Percentiles rank a stretch among this genome's conserved stretches.
Evolutionary conservation across 2,113 vertebrate genomes (phyloP).

Genomic region (Nycticryphes semicollaris): DNA sequence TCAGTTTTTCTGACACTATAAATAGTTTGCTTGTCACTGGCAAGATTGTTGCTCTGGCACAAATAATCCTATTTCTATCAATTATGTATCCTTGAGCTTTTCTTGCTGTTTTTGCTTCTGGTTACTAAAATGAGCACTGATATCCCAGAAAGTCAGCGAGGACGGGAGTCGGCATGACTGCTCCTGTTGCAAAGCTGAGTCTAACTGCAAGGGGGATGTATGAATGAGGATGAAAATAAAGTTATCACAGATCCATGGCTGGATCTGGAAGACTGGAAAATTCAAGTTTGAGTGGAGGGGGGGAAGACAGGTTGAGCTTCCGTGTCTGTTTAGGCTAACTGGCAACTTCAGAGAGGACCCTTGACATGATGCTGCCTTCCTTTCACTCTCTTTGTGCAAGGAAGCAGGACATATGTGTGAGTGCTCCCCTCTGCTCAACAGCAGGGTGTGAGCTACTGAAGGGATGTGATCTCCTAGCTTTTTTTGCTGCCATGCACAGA

Average conservation of each 20-base stretch:
- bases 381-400: fast-evolving
- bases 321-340: fast-evolving
- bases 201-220: not conserved
- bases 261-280: not conserved
- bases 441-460: fast-evolving
- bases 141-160: too few relatives aligned
- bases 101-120: not conserved
- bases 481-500: not conserved
- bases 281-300: not conserved
- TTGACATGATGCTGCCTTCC: fast-evolving
- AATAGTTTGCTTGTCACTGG: not conserved
- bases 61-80: not conserved
- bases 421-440: not conserved
- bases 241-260: fast-evolving
- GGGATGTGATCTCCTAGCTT: fast-evolving
- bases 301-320: not conserved
- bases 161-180: fast-evolving
- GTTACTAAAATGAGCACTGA: not conserved
- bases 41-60: not conserved
- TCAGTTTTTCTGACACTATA: not conserved
- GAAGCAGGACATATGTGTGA: fast-evolving
- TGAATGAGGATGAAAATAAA: not conserved
- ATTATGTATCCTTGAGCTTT: not conserved
- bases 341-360: fast-evolving
- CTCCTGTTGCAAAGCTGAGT: not conserved